phyloP scores from a whole-genome alignment of 2,797 vertebrate genomes.

The Pachyuromys duprasi region DNA sequence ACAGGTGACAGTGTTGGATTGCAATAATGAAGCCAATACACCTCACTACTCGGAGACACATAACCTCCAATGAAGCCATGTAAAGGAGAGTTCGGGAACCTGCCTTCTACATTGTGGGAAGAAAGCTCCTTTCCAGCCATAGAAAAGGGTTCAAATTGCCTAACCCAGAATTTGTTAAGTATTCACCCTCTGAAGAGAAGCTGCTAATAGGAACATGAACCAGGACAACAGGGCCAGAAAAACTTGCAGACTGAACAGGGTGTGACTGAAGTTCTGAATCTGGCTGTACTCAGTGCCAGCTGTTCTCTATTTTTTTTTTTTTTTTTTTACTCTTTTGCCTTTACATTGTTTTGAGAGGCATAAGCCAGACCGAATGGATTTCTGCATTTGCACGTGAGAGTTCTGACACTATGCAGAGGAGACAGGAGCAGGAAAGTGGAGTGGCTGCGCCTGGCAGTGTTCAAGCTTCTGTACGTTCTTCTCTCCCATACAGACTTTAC shows the following conservation, averaged over 20 bases:
- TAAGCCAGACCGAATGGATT: not conserved
- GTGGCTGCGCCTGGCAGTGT: not conserved
- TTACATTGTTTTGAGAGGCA: not conserved
- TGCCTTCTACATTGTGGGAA: not conserved
- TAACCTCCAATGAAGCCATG: not conserved
- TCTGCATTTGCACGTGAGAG: not conserved
- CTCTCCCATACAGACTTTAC: not conserved
- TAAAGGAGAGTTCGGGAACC: not conserved
- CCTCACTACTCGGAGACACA: not conserved
- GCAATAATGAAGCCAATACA: not conserved
- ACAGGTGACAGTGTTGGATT: too few relatives aligned
- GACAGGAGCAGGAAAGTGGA: not conserved
- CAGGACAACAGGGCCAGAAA: not conserved
- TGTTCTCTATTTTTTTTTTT: not conserved
- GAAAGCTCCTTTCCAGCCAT: not conserved
- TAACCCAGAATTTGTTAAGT: not conserved
- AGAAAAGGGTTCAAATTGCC: not conserved
- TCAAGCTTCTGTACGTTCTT: not conserved
- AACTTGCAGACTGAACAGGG: too few relatives aligned
- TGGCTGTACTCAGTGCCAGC: not conserved
- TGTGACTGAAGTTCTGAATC: rapidly evolving
- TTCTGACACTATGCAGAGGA: not conserved
- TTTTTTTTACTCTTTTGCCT: not conserved
- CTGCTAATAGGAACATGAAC: not conserved
- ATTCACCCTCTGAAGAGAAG: not conserved